Evolutionary conservation across 2,113 vertebrate genomes (phyloP).

Genomic region (Lepisosteus osseus): DNA sequence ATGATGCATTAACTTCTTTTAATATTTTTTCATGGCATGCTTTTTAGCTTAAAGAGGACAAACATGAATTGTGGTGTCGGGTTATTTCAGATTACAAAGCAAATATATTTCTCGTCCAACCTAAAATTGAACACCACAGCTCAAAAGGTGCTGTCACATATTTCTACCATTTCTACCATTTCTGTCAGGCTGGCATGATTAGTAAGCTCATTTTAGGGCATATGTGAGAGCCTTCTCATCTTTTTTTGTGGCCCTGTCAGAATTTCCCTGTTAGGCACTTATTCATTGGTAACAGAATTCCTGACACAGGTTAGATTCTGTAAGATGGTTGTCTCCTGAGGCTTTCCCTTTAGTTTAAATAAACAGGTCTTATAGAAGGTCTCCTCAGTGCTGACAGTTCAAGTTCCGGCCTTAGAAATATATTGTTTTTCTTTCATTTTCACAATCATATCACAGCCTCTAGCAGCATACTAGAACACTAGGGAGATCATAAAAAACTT

Average conservation of each 20-base stretch:
- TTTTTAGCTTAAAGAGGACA: too few species aligned
- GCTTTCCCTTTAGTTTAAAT: background rate
- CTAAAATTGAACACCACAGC: background rate
- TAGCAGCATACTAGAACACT: background rate
- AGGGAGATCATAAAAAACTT: background rate
- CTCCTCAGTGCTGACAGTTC: background rate
- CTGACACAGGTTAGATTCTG: background rate
- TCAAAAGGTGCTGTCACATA: background rate
- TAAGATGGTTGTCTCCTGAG: background rate
- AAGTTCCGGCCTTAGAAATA: background rate
- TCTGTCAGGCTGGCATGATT: constrained; percentile 4
- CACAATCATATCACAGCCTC: background rate
- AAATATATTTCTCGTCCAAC: background rate
- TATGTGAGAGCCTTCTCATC: background rate
- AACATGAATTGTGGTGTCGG: too few species aligned
- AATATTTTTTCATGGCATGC: too few species aligned
- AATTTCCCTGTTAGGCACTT: background rate
- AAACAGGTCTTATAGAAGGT: background rate
- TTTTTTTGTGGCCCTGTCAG: background rate
- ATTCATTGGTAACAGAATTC: background rate
- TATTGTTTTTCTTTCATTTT: background rate
- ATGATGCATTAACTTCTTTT: too few species aligned
- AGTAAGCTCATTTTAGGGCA: background rate
- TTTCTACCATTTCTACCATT: background rate
- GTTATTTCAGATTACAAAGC: background rate